Percentiles rank a stretch among this genome's conserved stretches.
phyloP scores from a whole-genome alignment of 2,113 vertebrate genomes.

The Nyctibius bracteatus region DNA sequence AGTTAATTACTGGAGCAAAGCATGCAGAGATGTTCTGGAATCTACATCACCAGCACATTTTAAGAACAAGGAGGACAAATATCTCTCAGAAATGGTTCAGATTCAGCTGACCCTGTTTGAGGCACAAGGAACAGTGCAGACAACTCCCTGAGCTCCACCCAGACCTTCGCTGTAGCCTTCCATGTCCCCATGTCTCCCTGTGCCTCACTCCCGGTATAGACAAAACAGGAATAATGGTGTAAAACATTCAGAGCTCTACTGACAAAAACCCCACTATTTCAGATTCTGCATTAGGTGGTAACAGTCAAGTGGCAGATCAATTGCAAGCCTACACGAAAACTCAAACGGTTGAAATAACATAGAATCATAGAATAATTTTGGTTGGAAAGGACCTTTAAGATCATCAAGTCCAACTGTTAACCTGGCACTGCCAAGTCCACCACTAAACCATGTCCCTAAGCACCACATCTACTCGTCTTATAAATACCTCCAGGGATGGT shows the following conservation, averaged over 20 bases:
- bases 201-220: neutral
- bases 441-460: too few species aligned
- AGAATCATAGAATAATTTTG: too few species aligned
- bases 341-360: neutral
- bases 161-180: neutral
- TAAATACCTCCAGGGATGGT: too few species aligned
- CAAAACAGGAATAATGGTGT: neutral
- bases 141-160: neutral
- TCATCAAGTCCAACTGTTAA: too few species aligned
- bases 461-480: too few species aligned
- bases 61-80: neutral
- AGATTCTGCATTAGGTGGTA: neutral
- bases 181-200: accelerated
- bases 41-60: neutral
- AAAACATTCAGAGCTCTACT: neutral
- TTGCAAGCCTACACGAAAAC: neutral
- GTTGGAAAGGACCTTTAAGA: too few species aligned
- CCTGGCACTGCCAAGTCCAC: too few species aligned
- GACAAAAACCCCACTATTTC: neutral
- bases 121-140: neutral
- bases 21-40: neutral
- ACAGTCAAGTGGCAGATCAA: neutral
- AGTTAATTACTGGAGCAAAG: neutral
- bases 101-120: neutral
- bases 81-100: accelerated